phyloP scores from a whole-genome alignment of 2,888 invertebrate species.

The Hermaeophaga mercurialis region DNA sequence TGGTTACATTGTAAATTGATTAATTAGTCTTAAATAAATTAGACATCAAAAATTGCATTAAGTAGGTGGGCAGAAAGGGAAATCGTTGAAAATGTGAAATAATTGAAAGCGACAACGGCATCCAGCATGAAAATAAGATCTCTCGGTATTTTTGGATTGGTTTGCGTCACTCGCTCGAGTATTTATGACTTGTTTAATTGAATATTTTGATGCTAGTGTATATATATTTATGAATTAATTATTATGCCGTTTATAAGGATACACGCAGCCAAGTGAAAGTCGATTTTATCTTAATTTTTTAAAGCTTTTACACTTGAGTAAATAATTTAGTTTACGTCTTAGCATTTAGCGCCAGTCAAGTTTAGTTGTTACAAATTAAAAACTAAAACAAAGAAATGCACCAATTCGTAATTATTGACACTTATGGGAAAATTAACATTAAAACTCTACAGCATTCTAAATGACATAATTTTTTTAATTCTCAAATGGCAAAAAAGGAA shows the following conservation, averaged over 20 bases:
- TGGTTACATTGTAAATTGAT: no score
- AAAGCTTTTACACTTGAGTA: not conserved
- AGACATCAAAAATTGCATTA: no score
- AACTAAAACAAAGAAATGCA: no score
- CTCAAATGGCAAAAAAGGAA: no score
- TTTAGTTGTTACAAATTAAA: no score
- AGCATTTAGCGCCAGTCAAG: not conserved
- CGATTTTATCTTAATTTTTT: not conserved
- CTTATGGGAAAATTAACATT: no score
- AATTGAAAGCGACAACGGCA: slow-evolving; percentile 1
- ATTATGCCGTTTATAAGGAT: not conserved
- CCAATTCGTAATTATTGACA: no score
- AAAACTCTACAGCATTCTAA: no score
- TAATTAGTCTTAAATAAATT: no score
- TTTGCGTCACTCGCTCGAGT: slow-evolving; percentile 7
- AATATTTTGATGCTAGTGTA: slow-evolving; percentile 1
- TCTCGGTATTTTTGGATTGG: slow-evolving; percentile 1
- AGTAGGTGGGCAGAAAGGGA: not conserved
- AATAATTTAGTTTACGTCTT: not conserved
- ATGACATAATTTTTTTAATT: no score
- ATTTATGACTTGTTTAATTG: slow-evolving; percentile 13
- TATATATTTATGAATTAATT: not conserved
- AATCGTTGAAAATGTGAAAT: slow-evolving; percentile 2
- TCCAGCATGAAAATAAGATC: not conserved
- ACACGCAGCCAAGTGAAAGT: not conserved